Percentiles rank a stretch among this genome's conserved stretches.
Evolutionary conservation across 2,888 invertebrate genomes (phyloP).

Genomic region (Octonoba sinensis): DNA sequence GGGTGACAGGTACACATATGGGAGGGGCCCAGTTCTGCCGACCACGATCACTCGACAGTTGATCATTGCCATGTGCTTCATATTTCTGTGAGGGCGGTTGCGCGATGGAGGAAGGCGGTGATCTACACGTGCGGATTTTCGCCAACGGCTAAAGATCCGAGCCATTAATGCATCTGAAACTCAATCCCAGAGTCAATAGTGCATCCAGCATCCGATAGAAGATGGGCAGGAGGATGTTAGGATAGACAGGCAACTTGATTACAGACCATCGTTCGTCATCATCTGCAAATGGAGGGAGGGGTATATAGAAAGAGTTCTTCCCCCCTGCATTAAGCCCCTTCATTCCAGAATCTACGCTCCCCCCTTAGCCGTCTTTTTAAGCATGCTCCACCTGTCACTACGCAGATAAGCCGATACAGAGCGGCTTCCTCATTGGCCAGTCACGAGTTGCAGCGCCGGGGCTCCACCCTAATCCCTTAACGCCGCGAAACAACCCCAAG

Average conservation of each 20-base stretch:
- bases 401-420: constrained; percentile 62
- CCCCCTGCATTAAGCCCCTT: constrained; percentile 25
- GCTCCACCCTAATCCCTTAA: constrained; percentile 64
- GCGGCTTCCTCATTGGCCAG: constrained; percentile 62
- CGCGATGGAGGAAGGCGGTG: not conserved
- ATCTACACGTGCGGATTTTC: constrained; percentile 39
- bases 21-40: constrained; percentile 23
- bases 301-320: constrained; percentile 17
- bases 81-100: too few species aligned
- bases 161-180: constrained; percentile 57
- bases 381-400: constrained; percentile 62
- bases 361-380: constrained; percentile 36
- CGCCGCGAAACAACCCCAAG: constrained; percentile 24
- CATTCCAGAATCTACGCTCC: constrained; percentile 13
- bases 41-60: constrained; percentile 9
- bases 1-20: constrained; percentile 10
- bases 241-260: constrained; percentile 61
- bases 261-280: constrained; percentile 64
- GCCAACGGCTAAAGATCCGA: constrained; percentile 31
- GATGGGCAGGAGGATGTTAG: constrained; percentile 34
- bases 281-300: constrained; percentile 60
- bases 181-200: constrained; percentile 58
- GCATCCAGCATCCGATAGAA: constrained; percentile 18
- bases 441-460: constrained; percentile 50
- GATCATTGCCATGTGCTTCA: too few species aligned